Percentiles rank a stretch among this genome's conserved stretches.
Conservation (phyloP, 2,888 invertebrate genomes). For the Lasioglossum calceatum region DNA sequence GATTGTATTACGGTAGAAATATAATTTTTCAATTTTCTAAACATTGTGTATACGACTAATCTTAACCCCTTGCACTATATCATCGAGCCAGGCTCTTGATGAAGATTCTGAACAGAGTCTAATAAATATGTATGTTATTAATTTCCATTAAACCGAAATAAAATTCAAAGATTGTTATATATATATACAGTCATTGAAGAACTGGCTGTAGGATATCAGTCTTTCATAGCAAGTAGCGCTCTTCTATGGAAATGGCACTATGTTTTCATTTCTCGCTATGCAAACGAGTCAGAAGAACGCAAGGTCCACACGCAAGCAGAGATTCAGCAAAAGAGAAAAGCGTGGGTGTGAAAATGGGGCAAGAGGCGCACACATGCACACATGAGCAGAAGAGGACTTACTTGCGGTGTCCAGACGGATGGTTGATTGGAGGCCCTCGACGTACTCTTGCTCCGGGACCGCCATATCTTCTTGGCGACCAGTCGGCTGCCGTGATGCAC, state of each 20-base stretch:
- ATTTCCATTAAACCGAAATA: too few species aligned
- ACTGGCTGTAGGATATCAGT: background rate
- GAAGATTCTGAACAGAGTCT: too few species aligned
- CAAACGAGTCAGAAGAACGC: background rate
- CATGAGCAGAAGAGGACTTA: constrained; percentile 84
- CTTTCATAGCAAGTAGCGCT: background rate
- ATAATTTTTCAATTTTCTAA: too few species aligned
- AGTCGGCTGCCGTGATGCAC: constrained; percentile 90
- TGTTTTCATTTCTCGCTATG: background rate
- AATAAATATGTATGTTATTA: too few species aligned
- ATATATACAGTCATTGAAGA: too few species aligned
- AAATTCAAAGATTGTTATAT: too few species aligned
- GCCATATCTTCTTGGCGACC: constrained; percentile 94
- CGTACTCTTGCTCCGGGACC: constrained; percentile 93
- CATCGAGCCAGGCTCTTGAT: too few species aligned
- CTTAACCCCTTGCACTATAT: too few species aligned
- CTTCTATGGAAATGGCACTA: background rate
- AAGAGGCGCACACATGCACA: background rate
- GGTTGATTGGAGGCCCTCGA: constrained; percentile 87
- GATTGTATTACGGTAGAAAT: too few species aligned
- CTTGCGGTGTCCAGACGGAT: constrained; percentile 94
- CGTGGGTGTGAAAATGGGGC: background rate
- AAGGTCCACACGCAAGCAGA: background rate
- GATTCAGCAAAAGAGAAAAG: background rate
- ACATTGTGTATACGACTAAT: too few species aligned